A percentile compares a stretch with the other conserved stretches of the same genome.
Conservation (phyloP, 2,797 vertebrate genomes). For the Pantherophis vulpinus region DNA sequence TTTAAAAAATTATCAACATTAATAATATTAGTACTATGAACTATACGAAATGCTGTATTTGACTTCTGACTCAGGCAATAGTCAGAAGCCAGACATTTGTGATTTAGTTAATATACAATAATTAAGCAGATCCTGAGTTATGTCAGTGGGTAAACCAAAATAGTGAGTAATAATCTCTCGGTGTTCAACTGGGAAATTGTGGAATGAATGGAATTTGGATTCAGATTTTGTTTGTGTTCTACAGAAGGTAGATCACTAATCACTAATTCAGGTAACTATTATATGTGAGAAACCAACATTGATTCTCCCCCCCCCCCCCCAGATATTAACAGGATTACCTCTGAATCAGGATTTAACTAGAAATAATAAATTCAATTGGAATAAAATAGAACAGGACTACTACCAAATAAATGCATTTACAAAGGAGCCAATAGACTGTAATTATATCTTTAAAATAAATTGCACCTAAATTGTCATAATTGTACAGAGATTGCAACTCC, state of each 20-base stretch:
- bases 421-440: constrained; percentile 2
- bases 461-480: background rate
- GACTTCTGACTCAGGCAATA: background rate
- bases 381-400: background rate
- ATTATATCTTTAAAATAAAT: constrained; percentile 23
- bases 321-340: no score
- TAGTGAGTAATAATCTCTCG: background rate
- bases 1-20: background rate
- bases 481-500: constrained; percentile 2
- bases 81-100: background rate
- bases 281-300: background rate
- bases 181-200: background rate
- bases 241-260: background rate
- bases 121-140: background rate
- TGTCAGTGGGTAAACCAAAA: background rate
- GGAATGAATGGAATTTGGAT: background rate
- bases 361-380: background rate
- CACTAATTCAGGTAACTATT: background rate
- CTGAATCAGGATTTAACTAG: background rate
- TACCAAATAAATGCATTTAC: constrained; percentile 2
- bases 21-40: background rate
- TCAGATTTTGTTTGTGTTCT: background rate
- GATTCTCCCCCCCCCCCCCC: background rate
- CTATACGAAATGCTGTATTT: background rate
- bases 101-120: background rate